These are phyloP conservation scores for Diglossa cyanea DNA, from an alignment of 2,797 vertebrate genomes.

Conservation along the genomic window DNA sequence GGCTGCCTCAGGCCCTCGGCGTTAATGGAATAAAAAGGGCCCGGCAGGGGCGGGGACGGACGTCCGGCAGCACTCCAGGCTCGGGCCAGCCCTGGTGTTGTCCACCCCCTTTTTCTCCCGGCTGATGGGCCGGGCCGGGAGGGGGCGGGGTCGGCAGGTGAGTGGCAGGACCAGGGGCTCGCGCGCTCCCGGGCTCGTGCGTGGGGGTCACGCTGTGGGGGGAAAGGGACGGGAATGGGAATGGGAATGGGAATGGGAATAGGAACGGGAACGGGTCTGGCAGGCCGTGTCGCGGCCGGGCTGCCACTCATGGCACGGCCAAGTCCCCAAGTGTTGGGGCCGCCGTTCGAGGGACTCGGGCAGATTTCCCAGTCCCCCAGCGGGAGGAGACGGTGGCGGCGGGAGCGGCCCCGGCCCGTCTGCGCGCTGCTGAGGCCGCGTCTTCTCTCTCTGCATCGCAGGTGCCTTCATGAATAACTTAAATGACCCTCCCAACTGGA, in stretches of 20 bases:
- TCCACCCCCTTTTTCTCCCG: accelerated
- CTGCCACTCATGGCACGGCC: not conserved
- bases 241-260: accelerated
- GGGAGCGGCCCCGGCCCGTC: not conserved
- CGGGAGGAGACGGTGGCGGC: not conserved
- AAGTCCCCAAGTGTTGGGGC: accelerated
- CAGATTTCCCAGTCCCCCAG: not conserved
- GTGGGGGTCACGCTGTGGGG: accelerated
- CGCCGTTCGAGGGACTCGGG: not conserved
- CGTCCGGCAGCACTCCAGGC: accelerated
- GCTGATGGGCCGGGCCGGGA: not conserved
- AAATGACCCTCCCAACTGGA: constrained; percentile 94
- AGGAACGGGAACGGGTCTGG: accelerated
- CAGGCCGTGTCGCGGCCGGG: too few species aligned
- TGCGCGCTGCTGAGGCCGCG: not conserved
- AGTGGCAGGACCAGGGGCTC: not conserved
- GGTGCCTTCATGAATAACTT: constrained; percentile 92
- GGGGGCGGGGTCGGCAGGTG: not conserved
- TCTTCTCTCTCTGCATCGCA: not conserved
- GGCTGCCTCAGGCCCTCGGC: accelerated
- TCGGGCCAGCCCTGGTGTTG: accelerated
- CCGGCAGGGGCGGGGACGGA: accelerated
- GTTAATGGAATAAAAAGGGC: accelerated
- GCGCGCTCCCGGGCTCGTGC: accelerated
- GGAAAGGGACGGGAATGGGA: accelerated